phyloP scores from a whole-genome alignment of 2,797 vertebrate species.

The Acanthornis magna region DNA sequence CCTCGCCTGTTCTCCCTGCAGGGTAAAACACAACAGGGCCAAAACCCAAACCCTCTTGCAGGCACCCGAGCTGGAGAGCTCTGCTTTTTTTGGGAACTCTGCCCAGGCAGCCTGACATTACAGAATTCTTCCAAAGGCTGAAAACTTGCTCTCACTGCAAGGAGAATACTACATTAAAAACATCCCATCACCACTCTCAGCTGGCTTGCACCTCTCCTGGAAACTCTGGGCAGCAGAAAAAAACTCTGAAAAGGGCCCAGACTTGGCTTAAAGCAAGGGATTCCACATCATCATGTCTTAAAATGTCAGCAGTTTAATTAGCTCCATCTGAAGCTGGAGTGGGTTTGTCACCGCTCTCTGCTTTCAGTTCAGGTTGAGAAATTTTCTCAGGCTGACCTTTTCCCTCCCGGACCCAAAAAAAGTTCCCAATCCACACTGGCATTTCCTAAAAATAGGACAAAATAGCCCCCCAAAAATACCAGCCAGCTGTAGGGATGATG shows the following conservation, averaged over 20 bases:
- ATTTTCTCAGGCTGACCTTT: constrained; percentile 42
- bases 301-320: constrained; percentile 65
- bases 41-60: neutral
- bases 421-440: neutral
- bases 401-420: neutral
- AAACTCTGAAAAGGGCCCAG: constrained; percentile 45
- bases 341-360: neutral
- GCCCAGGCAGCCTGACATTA: neutral
- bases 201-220: neutral
- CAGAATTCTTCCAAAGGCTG: neutral
- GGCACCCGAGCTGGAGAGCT: neutral
- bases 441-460: constrained; percentile 31
- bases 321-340: constrained; percentile 34
- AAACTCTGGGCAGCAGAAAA: neutral
- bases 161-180: neutral
- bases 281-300: neutral
- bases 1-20: neutral
- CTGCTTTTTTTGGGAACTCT: neutral
- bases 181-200: neutral
- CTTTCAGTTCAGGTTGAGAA: constrained; percentile 1
- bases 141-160: neutral
- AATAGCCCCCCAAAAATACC: neutral
- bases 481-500: neutral
- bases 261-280: constrained; percentile 52
- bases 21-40: neutral